These are phyloP conservation scores for Melierax canorus DNA, from an alignment of 2,113 vertebrate species.

Conservation along the genomic window DNA sequence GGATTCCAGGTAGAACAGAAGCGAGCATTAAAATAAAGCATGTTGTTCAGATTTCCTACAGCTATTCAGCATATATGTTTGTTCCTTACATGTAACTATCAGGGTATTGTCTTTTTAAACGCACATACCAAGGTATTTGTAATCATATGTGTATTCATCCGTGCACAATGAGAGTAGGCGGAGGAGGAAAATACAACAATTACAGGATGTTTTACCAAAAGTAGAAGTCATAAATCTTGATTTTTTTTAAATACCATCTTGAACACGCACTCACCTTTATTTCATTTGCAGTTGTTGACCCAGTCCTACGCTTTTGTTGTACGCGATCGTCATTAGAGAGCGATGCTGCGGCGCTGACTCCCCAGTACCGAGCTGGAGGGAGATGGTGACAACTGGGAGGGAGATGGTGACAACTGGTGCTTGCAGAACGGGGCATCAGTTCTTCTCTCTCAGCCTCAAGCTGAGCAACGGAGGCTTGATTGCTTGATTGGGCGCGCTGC, in stretches of 20 bases:
- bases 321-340: rapidly evolving
- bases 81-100: neutral
- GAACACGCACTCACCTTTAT: conserved; percentile 16
- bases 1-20: neutral
- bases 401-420: neutral
- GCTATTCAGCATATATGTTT: neutral
- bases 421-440: neutral
- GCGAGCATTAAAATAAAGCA: neutral
- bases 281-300: neutral
- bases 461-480: neutral
- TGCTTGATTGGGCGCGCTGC: neutral
- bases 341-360: rapidly evolving
- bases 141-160: conserved; percentile 35
- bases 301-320: neutral
- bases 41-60: neutral
- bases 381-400: neutral
- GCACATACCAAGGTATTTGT: conserved; percentile 3
- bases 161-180: conserved; percentile 47
- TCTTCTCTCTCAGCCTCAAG: neutral
- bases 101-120: conserved; percentile 30
- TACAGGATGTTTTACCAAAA: conserved; percentile 57
- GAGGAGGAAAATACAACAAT: conserved; percentile 66
- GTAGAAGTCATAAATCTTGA: conserved; percentile 15
- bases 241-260: neutral
- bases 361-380: rapidly evolving